Evolutionary conservation across 2,797 vertebrate genomes (phyloP), one percentile per base, ranked within the genome.

Genomic region (Petrocephalus sullivani): DNA sequence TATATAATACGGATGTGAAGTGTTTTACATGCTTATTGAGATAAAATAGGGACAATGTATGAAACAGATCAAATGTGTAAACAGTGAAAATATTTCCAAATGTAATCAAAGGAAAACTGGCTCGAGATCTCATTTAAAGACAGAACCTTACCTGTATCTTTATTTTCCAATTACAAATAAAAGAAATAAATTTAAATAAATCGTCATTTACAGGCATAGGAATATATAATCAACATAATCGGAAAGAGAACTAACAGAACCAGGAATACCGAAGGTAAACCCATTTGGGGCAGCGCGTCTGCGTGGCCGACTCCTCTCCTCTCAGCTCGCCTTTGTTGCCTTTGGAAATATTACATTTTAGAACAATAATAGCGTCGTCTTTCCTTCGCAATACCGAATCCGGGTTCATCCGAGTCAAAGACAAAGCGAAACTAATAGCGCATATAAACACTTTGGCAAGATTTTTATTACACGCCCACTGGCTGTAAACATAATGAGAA

Each of bases 401-500:
- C 84, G 90, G 93, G 91, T 89, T 92, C 92, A 92, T 91, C 89
- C 85, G 90, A 92, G 93, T 91, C 91, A 75, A 94, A 94, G 94
- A 93, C 93, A 93, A 94, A 95, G 94, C 94, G 94, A 95, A 95
- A 94, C 95, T 95, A 95, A 95, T 94, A 95, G 94, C 93, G 93
- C 94, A 95, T 94, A 60, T 75, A 88, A 83, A 88, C 57, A 83
- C 54, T 82, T 60, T 57, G 60, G 60, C 51, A 87, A 85, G 49
- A 87, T 88, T 95, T 23, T 71, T 94, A 95, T 96, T 95, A 95
- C 94, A 95, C 94, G 94, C 93, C 93, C 89, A 93, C 91, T 96
- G 94, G 93, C 93, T 95, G 93, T 95, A 94, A 94, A 95, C 94
- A 94, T 95, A 95, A 95, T 94, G 93, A 94, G 93, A 95, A 95